Conservation (phyloP, 2,888 invertebrate species). For the Drosophila nr. perissopoda region DNA sequence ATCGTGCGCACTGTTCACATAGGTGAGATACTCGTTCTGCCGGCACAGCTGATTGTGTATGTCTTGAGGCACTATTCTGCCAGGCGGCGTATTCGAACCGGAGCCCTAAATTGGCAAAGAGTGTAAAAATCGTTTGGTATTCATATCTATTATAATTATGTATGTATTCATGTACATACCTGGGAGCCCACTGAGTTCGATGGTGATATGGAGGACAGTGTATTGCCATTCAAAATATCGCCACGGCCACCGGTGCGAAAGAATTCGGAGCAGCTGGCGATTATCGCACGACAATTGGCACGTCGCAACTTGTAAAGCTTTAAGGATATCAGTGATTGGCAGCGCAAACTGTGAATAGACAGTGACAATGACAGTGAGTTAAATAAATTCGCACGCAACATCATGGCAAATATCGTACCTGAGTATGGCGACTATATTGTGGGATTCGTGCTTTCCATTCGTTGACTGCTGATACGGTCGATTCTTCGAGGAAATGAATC, state of each 20-base stretch:
- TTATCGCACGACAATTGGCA: slow-evolving; percentile 91
- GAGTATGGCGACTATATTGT: slow-evolving; percentile 90
- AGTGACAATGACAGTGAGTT: neutral
- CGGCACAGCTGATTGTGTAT: slow-evolving; percentile 93
- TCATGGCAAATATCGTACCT: slow-evolving; percentile 86
- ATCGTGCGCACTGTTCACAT: slow-evolving; percentile 93
- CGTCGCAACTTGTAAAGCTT: slow-evolving; percentile 95
- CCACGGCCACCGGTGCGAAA: slow-evolving; percentile 90
- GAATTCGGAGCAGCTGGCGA: slow-evolving; percentile 91
- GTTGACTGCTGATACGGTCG: slow-evolving; percentile 87
- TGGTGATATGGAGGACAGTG: slow-evolving; percentile 94
- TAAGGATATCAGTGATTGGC: slow-evolving; percentile 94
- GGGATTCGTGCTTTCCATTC: slow-evolving; percentile 86
- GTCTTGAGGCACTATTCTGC: slow-evolving; percentile 85
- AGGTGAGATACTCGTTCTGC: slow-evolving; percentile 92
- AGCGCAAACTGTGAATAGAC: slow-evolving; percentile 89
- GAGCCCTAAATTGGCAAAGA: slow-evolving; percentile 81
- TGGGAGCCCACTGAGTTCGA: slow-evolving; percentile 92
- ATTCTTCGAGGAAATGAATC: slow-evolving; percentile 90
- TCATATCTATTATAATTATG: neutral
- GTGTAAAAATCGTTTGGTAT: neutral
- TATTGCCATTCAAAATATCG: slow-evolving; percentile 85
- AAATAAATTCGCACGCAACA: neutral
- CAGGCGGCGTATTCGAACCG: slow-evolving; percentile 86
- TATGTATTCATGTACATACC: no score